phyloP scores from a whole-genome alignment of 2,888 invertebrate genomes.

The Thereva unica region DNA sequence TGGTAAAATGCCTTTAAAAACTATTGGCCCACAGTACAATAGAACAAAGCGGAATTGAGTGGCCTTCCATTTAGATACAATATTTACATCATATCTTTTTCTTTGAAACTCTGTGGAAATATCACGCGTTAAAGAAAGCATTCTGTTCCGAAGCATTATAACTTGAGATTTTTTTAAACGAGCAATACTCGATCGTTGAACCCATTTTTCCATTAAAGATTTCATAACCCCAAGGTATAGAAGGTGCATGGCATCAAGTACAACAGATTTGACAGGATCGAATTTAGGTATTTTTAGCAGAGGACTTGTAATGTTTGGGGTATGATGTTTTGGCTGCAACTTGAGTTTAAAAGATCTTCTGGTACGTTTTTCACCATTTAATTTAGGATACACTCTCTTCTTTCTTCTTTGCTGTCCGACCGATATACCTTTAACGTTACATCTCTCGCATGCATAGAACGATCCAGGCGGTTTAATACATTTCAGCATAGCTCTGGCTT shows the following conservation, averaged over 20 bases:
- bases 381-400: constrained; percentile 1
- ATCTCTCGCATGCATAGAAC: constrained; percentile 5
- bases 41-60: constrained; percentile 9
- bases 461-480: no score
- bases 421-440: background rate
- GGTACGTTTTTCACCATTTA: background rate
- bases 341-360: background rate
- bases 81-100: background rate
- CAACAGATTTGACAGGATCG: constrained; percentile 11
- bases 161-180: background rate
- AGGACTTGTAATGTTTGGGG: background rate
- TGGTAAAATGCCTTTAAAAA: constrained; percentile 11
- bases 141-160: background rate
- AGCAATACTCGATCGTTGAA: background rate
- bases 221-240: constrained; percentile 1
- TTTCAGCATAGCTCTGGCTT: no score
- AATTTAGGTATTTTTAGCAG: background rate
- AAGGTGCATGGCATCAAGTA: constrained; percentile 2
- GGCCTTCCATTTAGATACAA: background rate
- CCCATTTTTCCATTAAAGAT: background rate
- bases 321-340: no score
- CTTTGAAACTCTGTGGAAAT: background rate
- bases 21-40: constrained; percentile 14
- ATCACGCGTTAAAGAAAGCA: background rate
- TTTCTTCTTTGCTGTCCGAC: background rate